phyloP scores from a whole-genome alignment of 2,797 vertebrate species.

The Helostoma temminkii region DNA sequence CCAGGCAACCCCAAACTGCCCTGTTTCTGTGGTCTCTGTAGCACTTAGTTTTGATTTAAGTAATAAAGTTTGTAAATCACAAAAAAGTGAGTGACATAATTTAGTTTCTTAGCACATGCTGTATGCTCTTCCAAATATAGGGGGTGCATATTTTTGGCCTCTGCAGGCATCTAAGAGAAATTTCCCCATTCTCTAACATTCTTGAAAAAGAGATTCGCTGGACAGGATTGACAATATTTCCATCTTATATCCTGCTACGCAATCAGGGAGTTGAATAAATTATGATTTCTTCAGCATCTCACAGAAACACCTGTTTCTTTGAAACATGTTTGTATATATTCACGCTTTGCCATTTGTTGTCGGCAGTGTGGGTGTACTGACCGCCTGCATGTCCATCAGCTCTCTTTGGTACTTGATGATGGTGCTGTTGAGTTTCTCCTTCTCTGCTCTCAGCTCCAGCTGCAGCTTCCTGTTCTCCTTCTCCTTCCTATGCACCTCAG shows the following conservation, averaged over 20 bases:
- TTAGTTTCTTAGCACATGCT: too few species aligned
- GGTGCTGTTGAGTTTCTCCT: constrained; percentile 93
- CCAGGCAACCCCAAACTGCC: neutral
- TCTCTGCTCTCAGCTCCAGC: constrained; percentile 92
- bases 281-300: constrained; percentile 8
- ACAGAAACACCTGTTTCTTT: constrained; percentile 16
- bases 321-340: constrained; percentile 14
- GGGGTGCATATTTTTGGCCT: neutral
- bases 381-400: constrained; percentile 98
- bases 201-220: too few species aligned
- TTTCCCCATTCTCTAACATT: neutral
- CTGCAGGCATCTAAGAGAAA: neutral
- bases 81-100: too few species aligned
- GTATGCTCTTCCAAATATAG: neutral
- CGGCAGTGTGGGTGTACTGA: constrained; percentile 79
- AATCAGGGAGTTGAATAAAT: too few species aligned
- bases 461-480: constrained; percentile 97
- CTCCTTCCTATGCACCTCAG: constrained; percentile 92
- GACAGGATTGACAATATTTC: too few species aligned
- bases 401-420: constrained; percentile 97
- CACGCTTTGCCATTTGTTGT: constrained; percentile 7
- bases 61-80: too few species aligned
- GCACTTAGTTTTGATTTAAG: neutral
- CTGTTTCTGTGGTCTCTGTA: neutral
- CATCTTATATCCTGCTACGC: too few species aligned